Evolutionary conservation across 2,113 vertebrate genomes (phyloP), one percentile per base, ranked within the genome.

Genomic region (Canis aureus): DNA sequence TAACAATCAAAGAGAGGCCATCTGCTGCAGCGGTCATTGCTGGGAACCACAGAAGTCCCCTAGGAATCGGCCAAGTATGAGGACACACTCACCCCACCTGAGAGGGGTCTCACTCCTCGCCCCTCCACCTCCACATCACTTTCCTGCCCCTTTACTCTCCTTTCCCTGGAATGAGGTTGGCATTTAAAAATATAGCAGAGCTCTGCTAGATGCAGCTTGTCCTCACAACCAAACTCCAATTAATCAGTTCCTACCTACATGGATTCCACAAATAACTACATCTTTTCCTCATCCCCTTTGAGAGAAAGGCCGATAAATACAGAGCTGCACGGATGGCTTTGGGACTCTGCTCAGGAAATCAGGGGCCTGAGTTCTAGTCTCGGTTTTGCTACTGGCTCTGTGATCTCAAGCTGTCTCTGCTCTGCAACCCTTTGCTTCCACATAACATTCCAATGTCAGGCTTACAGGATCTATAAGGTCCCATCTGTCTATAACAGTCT

Each of bases 1-100:
- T 96, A 98, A 76, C 81, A 89, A 98, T 79, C 97, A 94, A 96
- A 97, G 69, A 91, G 79, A 95, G 78, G 88, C 93, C 86, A 94
- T 96, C 73, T 79, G 94, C 74, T 96, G 32, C 23, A 66, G 71
- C 0, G 25, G 95, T 90, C 92, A 90, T 80, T 96, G 71, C 83
- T 81, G 43, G 74, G 83, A 64, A 95, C 59, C 90, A 32, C 19
- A 90, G 57, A 81, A 90, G 27, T 85, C 55, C 38, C 66, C 83
- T 53, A 35, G 25, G 38, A 92, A 81, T 76, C 62, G 73, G 27
- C 11, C 59, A 94, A 85, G 25, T 92, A 15, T 84, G 35, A 84
- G 59, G 20, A 5, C 38, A 53, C 62, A 69, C 60, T 91, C 29
- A 71, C 51, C 15, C 11, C 32, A 93, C 49, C 35, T 82, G 59